Percentiles rank a stretch among this genome's conserved stretches.
Evolutionary conservation across 2,888 invertebrate genomes (phyloP).

Genomic region (Pseudococcus viburni): DNA sequence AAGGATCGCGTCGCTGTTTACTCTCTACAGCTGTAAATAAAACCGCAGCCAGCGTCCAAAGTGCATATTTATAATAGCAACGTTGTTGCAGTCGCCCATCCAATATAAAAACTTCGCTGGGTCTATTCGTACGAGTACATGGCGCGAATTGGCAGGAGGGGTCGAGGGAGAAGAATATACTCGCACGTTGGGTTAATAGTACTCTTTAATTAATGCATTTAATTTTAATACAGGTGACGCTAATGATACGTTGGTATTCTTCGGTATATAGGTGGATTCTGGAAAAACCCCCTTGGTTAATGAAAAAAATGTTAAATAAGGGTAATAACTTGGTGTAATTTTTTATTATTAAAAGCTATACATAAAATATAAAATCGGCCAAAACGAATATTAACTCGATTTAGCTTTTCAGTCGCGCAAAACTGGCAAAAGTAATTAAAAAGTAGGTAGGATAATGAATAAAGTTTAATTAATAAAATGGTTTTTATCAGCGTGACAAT

Average conservation of each 20-base stretch:
- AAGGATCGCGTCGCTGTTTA: conserved; percentile 2
- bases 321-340: conserved; percentile 42
- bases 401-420: conserved; percentile 37
- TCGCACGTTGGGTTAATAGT: not conserved
- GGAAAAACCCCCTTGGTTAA: not conserved
- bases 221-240: conserved; percentile 50
- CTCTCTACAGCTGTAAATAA: conserved; percentile 1
- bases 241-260: conserved; percentile 34
- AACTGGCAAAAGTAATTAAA: conserved; percentile 64
- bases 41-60: not conserved
- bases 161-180: not conserved
- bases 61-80: not conserved
- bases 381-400: conserved; percentile 65
- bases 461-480: conserved; percentile 65
- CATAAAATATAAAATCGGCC: conserved; percentile 56
- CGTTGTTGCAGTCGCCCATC: not conserved
- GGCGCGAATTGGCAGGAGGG: not conserved
- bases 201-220: conserved; percentile 37
- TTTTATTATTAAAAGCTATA: conserved; percentile 55
- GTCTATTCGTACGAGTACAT: not conserved
- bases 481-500: conserved; percentile 59
- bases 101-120: not conserved
- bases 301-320: conserved; percentile 54
- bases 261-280: not conserved
- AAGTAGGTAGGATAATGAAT: conserved; percentile 64